A percentile compares a stretch with the other conserved stretches of the same genome.
These are phyloP conservation scores for Troglohyphantes excavatus DNA, from an alignment of 2,888 invertebrate genomes.

Conservation along the genomic window DNA sequence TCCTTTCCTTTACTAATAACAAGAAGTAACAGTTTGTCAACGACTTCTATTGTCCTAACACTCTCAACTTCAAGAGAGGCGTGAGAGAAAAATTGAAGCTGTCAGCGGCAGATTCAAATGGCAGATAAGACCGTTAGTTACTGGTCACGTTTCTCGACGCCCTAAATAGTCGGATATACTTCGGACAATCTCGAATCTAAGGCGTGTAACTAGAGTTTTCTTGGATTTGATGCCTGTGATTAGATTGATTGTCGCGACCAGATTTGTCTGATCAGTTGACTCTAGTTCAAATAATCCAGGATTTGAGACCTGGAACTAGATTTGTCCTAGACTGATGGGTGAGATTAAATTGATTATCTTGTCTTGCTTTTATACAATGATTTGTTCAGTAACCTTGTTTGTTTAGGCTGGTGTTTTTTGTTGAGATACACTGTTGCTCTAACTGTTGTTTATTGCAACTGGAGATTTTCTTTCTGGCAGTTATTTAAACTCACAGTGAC, in stretches of 20 bases:
- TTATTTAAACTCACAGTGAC: not conserved
- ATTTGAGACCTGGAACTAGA: slow-evolving; percentile 51
- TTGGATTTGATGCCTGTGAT: slow-evolving; percentile 58
- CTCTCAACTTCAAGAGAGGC: not conserved
- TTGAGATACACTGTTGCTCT: not conserved
- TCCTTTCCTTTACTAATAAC: too few species aligned
- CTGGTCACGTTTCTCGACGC: slow-evolving; percentile 29
- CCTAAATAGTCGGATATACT: slow-evolving; percentile 35
- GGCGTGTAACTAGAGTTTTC: slow-evolving; percentile 34
- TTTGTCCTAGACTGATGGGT: slow-evolving; percentile 57
- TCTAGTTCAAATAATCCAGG: slow-evolving; percentile 58
- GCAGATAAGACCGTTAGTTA: slow-evolving; percentile 35
- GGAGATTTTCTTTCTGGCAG: not conserved
- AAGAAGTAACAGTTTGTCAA: not conserved
- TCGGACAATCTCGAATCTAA: slow-evolving; percentile 22
- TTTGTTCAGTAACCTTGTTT: slow-evolving; percentile 44
- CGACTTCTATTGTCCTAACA: not conserved
- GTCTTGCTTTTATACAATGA: slow-evolving; percentile 50
- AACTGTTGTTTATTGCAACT: not conserved
- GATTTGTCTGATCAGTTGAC: slow-evolving; percentile 60
- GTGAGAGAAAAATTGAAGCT: slow-evolving; percentile 38
- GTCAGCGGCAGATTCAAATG: slow-evolving; percentile 37
- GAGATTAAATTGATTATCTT: slow-evolving; percentile 53
- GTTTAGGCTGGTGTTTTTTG: slow-evolving; percentile 12
- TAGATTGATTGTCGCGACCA: slow-evolving; percentile 56